phyloP scores from a whole-genome alignment of 2,888 invertebrate species.

The Sturmia bella region DNA sequence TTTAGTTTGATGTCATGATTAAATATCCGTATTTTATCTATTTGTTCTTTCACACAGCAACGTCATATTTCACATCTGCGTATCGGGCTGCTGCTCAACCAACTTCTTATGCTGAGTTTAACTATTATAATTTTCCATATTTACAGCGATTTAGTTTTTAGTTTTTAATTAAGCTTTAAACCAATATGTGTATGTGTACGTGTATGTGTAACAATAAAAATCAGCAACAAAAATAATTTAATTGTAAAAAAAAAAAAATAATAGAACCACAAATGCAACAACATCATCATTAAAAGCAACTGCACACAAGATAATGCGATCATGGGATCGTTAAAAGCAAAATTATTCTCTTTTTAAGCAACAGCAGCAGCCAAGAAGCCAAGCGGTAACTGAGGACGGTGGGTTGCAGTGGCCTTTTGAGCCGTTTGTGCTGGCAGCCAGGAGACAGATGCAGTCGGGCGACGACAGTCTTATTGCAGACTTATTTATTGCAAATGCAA shows the following conservation, averaged over 20 bases:
- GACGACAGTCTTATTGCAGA: slow-evolving; percentile 38
- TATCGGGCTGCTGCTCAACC: slow-evolving; percentile 73
- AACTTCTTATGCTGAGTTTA: slow-evolving; percentile 76
- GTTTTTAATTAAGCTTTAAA: slow-evolving; percentile 64
- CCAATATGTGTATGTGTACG: background rate
- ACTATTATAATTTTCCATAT: slow-evolving; percentile 78
- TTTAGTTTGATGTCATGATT: background rate
- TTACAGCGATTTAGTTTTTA: slow-evolving; percentile 75
- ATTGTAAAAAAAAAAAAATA: background rate
- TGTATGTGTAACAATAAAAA: background rate
- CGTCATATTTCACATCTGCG: slow-evolving; percentile 70
- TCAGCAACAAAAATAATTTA: slow-evolving; percentile 17
- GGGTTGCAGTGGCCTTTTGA: slow-evolving; percentile 12
- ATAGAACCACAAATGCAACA: slow-evolving; percentile 26
- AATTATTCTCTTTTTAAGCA: background rate
- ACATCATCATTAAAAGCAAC: slow-evolving; percentile 24
- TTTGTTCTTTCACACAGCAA: slow-evolving; percentile 38
- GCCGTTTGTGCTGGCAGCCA: background rate
- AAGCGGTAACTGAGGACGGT: slow-evolving; percentile 6
- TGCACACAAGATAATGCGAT: background rate
- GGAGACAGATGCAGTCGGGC: slow-evolving; percentile 20
- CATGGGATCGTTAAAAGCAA: slow-evolving; percentile 8
- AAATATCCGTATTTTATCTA: slow-evolving; percentile 3
- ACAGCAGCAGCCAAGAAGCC: slow-evolving; percentile 26
- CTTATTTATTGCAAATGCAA: slow-evolving; percentile 59